Evolutionary conservation across 2,113 vertebrate species (phyloP), one percentile per base, ranked within the genome.

Genomic region (Beaufortia kweichowensis): DNA sequence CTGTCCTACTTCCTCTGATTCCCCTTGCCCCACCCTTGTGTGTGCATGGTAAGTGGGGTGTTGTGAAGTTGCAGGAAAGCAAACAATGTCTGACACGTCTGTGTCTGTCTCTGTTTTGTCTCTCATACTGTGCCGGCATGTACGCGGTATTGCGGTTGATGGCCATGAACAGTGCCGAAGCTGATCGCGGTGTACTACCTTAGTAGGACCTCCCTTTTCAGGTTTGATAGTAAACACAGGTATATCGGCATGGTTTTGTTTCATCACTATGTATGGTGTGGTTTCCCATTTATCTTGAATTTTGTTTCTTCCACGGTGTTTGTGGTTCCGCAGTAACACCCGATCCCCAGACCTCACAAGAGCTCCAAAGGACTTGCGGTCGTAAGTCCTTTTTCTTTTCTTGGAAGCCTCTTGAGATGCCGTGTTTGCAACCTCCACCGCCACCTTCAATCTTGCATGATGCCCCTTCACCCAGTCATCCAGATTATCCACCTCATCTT

Each of bases 131-230:
- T 0, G 1, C 2, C 14, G 28, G 28, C 14, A 14, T 62, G 23
- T 15, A 82, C n/a, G n/a, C n/a, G n/a, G n/a, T n/a, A n/a, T n/a
- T n/a, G n/a, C n/a, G n/a, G 12, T 4, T 28, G 56, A n/a, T n/a
- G n/a, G n/a, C n/a, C n/a, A n/a, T 17, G 3, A 70, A 23, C 71
- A 82, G 28, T 56, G 73, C 23, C 67, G 70, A 2, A 74, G 23
- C 14, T 83, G 81, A 19, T 77, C 77, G 4, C 77, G 50, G 26
- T 79, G 81, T 12, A 82, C 81, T 0, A 82, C 72, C 21, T 67
- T 76, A 4, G 14, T 41, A 4, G 56, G 63, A 12, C 80, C 70
- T 5, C 70, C 76, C 2, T 39, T 50, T 39, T 83, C 77, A 10
- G 74, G 78, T 5, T 17, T 21, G 0, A 77, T 62, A 0, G 81